Percentiles rank a stretch among this genome's conserved stretches.
Conservation (phyloP, 1,140 invertebrate species). For the Listronotus bonariensis region DNA sequence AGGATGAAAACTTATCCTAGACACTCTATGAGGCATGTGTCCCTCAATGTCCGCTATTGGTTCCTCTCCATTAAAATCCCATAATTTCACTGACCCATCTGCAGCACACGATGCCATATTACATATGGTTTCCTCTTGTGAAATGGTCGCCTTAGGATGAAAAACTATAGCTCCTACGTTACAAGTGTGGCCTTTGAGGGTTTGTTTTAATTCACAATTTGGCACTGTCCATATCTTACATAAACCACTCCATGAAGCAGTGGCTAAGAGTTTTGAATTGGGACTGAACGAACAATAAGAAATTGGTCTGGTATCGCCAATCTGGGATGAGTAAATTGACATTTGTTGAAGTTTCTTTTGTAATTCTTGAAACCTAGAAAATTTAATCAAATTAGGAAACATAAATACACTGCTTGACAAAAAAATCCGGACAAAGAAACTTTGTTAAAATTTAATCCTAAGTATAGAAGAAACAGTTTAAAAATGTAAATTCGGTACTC, state of each 20-base stretch:
- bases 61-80: conserved; percentile 86
- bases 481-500: too few species aligned
- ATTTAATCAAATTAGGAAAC: too few species aligned
- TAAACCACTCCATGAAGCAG: conserved; percentile 92
- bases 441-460: too few species aligned
- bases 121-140: conserved; percentile 60
- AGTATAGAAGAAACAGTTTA: too few species aligned
- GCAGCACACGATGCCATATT: conserved; percentile 89
- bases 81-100: conserved; percentile 94
- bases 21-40: conserved; percentile 87
- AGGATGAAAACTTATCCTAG: conserved; percentile 90
- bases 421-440: too few species aligned
- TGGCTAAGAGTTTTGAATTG: conserved; percentile 84
- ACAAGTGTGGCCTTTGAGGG: conserved; percentile 83
- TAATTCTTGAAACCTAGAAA: conserved; percentile 70
- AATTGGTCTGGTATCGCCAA: conserved; percentile 90
- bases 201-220: conserved; percentile 76
- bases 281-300: conserved; percentile 90
- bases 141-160: conserved; percentile 78
- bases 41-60: conserved; percentile 90
- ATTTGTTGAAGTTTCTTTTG: conserved; percentile 80
- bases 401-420: too few species aligned
- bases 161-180: conserved; percentile 91
- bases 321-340: conserved; percentile 85
- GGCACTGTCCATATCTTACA: conserved; percentile 95